Conservation (phyloP, 2,888 invertebrate genomes). For the Galeopsomyia nigrocyanea region DNA sequence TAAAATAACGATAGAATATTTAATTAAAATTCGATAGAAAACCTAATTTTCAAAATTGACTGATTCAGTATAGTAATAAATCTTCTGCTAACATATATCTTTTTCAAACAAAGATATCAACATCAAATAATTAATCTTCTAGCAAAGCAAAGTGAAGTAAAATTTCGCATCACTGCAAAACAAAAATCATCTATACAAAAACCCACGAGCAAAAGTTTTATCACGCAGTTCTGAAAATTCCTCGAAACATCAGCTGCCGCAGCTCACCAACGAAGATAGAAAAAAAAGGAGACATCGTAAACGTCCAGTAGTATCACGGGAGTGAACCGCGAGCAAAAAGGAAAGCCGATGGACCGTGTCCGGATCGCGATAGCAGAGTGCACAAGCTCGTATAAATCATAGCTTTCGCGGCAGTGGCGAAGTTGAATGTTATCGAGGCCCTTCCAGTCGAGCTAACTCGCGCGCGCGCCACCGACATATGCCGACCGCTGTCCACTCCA, state of each 20-base stretch:
- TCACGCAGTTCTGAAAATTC: too few relatives aligned
- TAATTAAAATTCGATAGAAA: too few relatives aligned
- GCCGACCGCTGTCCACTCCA: constrained; percentile 69
- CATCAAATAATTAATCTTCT: too few relatives aligned
- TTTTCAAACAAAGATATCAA: too few relatives aligned
- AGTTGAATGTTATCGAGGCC: constrained; percentile 64
- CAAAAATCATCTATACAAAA: too few relatives aligned
- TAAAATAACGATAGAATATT: too few relatives aligned
- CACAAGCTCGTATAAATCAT: constrained; percentile 60
- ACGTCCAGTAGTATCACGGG: not conserved
- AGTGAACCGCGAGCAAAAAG: not conserved
- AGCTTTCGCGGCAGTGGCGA: constrained; percentile 25
- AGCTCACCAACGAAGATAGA: not conserved
- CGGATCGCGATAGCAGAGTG: constrained; percentile 64
- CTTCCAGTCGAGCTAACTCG: constrained; percentile 60
- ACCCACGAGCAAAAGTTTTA: too few relatives aligned
- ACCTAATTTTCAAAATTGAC: too few relatives aligned
- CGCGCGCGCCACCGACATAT: constrained; percentile 58
- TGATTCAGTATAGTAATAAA: too few relatives aligned
- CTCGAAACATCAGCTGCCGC: not conserved
- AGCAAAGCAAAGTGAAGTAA: too few relatives aligned
- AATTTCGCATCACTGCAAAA: too few relatives aligned
- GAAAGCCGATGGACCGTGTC: constrained; percentile 58
- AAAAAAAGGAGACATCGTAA: constrained; percentile 6
- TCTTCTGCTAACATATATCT: too few relatives aligned